Evolutionary conservation across 2,797 vertebrate genomes (phyloP), one percentile per base, ranked within the genome.

Genomic region (Eremophila alpestris): DNA sequence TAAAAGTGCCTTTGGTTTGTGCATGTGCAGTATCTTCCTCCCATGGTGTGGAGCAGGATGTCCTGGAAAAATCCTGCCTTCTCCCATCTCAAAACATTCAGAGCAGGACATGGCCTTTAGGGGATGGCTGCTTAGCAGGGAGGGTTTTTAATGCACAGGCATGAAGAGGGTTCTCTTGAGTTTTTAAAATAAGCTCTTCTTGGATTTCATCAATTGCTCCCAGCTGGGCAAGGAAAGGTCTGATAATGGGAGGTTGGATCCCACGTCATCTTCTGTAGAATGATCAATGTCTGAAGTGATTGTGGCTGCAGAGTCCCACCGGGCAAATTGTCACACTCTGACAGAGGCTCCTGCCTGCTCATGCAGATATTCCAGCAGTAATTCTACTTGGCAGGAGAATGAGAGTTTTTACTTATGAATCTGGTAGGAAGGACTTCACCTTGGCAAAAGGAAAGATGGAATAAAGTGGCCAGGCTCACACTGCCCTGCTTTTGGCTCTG

Each of bases 191-290:
- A 36, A 84, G 41, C 30, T 65, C 29, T 41, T 76, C 15, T 63
- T 46, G n/a, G 48, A 60, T 60, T 80, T 85, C 80, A 52, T 62
- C 32, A 38, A 0, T 49, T 34, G 10, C 6, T 90, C 19, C 65
- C 32, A 45, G 46, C 19, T 43, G 63, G 38, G 27, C 38, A 54
- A 84, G 54, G 38, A 68, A 46, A 51, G 34, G 24, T 41, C 65
- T 75, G 26, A n/a, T n/a, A 70, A 77, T 1, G 2, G 30, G 41
- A 86, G 54, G 10, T 36, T 6, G 1, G 56, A 29, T 52, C 51
- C 40, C 19, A 14, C 0, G 0, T 81, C 11, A 1, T 71, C 46
- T 46, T 87, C 40, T 65, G 1, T 41, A 51, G n/a, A 41, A 26
- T 45, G 41, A 52, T 84, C 51, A 7, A 9, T 3, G 5, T 48